Base-by-base conservation (phyloP, 2,113 vertebrate species). In the Austrofundulus limnaeus region DNA sequence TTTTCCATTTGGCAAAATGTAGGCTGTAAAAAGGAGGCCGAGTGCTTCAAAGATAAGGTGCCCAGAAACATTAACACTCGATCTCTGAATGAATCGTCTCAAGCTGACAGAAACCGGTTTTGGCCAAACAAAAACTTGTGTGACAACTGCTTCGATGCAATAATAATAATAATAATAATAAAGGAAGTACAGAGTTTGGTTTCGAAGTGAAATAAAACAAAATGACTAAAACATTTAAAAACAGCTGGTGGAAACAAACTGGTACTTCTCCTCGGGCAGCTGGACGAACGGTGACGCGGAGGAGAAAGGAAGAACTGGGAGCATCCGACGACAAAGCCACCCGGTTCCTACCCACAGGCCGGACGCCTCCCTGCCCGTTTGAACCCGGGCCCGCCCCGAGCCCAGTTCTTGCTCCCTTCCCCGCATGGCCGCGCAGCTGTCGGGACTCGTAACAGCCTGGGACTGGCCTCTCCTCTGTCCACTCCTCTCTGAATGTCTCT, bases 401-500 rank as follows among this genome's bases (percentile, higher is more conserved):
- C 73, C 45, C 45, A 25, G 73, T 57, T 84, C 72, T 68, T 47
- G 53, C 70, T 69, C 86, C 83, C 77, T 61, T n/a, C 80, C 82
- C 82, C 20, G 46, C 65, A 37, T 39, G 60, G 11, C 50, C 58
- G 78, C 77, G 78, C 85, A 90, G 88, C 87, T 89, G 85, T 82
- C 42, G 80, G 90, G 88, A 76, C 83, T 81, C 16, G 69, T 89
- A 90, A 77, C 87, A 75, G 90, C 90, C 88, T 91, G 85, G 88
- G 81, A 82, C 88, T 91, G 91, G 90, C 88, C 76, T 85, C 73
- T 88, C 88, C 81, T 66, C 86, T 77, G 70, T 79, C 86, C 61
- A 61, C 39, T 43, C 60, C 77, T 91, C 84, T 78, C 78, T 92
- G 85, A 92, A 92, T 85, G 88, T 90, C 86, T 89, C 88, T 89